Conservation (phyloP, 2,113 vertebrate species). For the Sigmodon hispidus region DNA sequence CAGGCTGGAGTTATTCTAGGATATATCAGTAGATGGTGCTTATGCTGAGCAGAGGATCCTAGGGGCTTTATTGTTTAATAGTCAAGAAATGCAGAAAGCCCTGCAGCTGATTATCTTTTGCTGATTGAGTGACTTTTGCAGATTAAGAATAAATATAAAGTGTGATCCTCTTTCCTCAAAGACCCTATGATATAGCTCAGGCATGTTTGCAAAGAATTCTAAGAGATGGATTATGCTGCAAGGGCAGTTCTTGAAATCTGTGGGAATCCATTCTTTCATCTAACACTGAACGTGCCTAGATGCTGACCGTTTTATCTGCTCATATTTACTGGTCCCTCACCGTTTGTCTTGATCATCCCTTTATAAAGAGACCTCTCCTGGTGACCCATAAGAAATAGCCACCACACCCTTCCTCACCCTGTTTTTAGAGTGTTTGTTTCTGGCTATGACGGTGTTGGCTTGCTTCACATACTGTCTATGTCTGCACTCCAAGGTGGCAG, state of each 20-base stretch:
- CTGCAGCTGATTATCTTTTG: conserved; percentile 26
- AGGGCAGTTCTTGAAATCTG: background rate
- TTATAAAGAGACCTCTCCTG: background rate
- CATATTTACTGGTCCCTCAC: accelerated
- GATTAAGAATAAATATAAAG: conserved; percentile 48
- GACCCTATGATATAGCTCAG: conserved; percentile 28
- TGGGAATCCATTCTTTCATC: background rate
- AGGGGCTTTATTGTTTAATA: background rate
- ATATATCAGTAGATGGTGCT: background rate
- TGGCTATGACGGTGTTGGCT: background rate
- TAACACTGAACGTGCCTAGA: background rate
- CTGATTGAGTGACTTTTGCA: conserved; percentile 43
- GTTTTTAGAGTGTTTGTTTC: background rate
- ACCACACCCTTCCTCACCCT: background rate
- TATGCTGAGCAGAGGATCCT: background rate
- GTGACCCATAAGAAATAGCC: background rate
- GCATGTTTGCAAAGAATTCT: conserved; percentile 9
- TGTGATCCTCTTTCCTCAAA: background rate
- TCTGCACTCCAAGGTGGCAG: background rate
- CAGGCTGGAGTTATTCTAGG: background rate
- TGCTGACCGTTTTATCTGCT: background rate
- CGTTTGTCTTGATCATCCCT: background rate
- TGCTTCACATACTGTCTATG: background rate
- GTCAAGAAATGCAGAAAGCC: conserved; percentile 17
- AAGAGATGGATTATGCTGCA: background rate